Percentiles rank a stretch among this genome's conserved stretches.
Conservation (phyloP, 2,888 invertebrate species). For the Leptinotarsa tumamoca region DNA sequence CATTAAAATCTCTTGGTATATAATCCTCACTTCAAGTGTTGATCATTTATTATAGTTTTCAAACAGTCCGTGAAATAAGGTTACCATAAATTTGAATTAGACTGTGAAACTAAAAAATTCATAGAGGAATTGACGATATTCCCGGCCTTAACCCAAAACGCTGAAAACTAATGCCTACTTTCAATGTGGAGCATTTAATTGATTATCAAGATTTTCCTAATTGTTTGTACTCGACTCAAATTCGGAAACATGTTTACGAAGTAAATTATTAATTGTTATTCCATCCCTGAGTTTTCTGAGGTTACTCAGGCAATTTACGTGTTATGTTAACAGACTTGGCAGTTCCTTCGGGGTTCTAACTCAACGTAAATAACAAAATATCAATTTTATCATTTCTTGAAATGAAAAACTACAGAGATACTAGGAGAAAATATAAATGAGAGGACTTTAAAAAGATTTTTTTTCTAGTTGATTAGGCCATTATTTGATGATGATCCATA, state of each 20-base stretch:
- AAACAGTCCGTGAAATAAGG: conserved; percentile 27
- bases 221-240: conserved; percentile 10
- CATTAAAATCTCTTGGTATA: neutral
- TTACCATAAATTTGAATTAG: conserved; percentile 20
- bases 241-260: neutral
- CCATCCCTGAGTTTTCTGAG: neutral
- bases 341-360: neutral
- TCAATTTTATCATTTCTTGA: no score
- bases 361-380: no score
- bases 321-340: neutral
- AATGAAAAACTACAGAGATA: no score
- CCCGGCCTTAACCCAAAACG: conserved; percentile 22
- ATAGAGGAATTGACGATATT: conserved; percentile 7
- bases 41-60: conserved; percentile 27
- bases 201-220: neutral
- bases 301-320: neutral
- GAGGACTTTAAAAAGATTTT: no score
- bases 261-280: conserved; percentile 3
- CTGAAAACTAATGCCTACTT: conserved; percentile 4
- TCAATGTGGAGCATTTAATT: conserved; percentile 4
- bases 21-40: conserved; percentile 12
- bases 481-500: no score
- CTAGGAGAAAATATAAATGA: no score
- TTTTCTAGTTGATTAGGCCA: no score
- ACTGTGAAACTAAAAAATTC: conserved; percentile 15